Evolutionary conservation across 2,888 invertebrate genomes (phyloP).

Genomic region (Thysanoteuthis rhombus): DNA sequence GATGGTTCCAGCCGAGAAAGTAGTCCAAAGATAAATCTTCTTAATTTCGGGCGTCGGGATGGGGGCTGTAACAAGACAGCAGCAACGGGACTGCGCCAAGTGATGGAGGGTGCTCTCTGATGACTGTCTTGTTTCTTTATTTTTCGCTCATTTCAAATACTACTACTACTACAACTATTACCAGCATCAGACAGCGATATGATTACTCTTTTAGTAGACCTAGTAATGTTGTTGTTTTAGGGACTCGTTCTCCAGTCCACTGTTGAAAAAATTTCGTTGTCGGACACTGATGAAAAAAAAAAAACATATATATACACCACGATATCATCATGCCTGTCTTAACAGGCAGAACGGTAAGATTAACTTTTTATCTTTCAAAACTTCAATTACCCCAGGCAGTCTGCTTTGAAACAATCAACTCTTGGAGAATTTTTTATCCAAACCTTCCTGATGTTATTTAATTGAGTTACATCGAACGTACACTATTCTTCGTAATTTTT

Average conservation of each 20-base stretch:
- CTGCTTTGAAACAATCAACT: too few species aligned
- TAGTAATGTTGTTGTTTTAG: background rate
- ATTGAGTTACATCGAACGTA: too few species aligned
- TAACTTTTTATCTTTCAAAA: background rate
- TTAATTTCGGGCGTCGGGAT: background rate
- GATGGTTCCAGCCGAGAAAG: background rate
- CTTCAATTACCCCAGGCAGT: too few species aligned
- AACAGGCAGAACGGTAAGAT: background rate
- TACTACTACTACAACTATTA: background rate
- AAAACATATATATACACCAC: background rate
- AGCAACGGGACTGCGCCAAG: background rate
- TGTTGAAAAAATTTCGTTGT: background rate
- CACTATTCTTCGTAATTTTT: too few species aligned
- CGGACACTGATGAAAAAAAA: background rate
- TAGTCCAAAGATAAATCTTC: slow-evolving; percentile 12
- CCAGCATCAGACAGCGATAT: background rate
- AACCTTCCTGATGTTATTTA: too few species aligned
- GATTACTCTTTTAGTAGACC: background rate
- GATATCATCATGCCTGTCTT: background rate
- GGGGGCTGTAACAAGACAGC: background rate
- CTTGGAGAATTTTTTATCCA: too few species aligned
- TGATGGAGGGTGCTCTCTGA: background rate
- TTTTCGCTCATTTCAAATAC: background rate
- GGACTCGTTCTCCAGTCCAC: background rate
- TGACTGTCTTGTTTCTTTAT: background rate